Base-by-base conservation (phyloP, 2,113 vertebrate genomes). In the Chaenocephalus aceratus region DNA sequence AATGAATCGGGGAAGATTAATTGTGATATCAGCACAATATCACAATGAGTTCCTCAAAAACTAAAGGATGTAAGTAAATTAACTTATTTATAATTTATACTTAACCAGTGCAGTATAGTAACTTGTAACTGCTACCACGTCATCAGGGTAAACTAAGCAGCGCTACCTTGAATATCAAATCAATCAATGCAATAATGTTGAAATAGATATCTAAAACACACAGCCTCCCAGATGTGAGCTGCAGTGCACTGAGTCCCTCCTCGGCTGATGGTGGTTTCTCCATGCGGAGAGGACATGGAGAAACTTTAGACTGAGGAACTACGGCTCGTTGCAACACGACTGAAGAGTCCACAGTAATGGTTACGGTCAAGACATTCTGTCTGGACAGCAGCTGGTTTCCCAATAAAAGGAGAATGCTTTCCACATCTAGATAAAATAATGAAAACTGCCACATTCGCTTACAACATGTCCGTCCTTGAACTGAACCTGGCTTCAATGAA, bases 321-420 rank as follows among this genome's bases (percentile, higher is more conserved):
- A 88, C 14, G 57, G 67, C 70, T 88, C 56, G 36, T 89, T 91
- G 83, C 79, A 83, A 84, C 80, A 87, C 23, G 6, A 59, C 87
- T 80, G 41, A 63, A 9, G 10, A 57, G 78, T 64, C 34, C 30
- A 12, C 58, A 46, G 60, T 85, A 73, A 84, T 44, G 74, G 44
- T 68, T 56, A 46, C 11, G 76, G 82, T 86, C 72, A 87, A 86
- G 78, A 82, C 87, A 54, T 66, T 74, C 61, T 76, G 86, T 88
- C 89, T 87, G 87, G 75, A 81, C 67, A 64, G 4, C 90, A 88
- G 87, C 77, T 87, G 86, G 65, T 90, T 88, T 89, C 80, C 53
- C 68, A 85, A 84, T 83, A 60, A 79, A 72, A 58, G 67, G 58
- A 63, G 53, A 76, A 48, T 26, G 48, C 56, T 86, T 90, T 88